Percentiles rank a stretch among this genome's conserved stretches.
Conservation (phyloP, 1,140 invertebrate genomes). For the Bathynomus jamesi region DNA sequence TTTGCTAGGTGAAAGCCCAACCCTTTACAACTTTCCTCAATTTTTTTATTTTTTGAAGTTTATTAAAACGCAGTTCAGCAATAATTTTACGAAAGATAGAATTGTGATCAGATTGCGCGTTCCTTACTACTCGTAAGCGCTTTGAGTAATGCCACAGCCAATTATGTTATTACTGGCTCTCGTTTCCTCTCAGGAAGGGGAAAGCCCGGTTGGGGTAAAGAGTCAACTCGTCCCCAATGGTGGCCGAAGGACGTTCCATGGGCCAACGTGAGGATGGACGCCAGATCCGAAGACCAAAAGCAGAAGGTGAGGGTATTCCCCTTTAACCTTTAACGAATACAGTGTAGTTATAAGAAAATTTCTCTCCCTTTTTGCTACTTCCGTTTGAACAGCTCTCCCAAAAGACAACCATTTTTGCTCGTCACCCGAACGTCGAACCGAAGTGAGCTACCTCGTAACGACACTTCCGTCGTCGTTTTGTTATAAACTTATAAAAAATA, state of each 20-base stretch:
- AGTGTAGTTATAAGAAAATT: neutral
- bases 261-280: conserved; percentile 97
- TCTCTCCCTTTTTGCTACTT: neutral
- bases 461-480: too few species aligned
- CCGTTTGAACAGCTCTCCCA: too few species aligned
- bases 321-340: too few species aligned
- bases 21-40: neutral
- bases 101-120: too few species aligned
- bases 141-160: too few species aligned
- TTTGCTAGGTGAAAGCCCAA: too few species aligned
- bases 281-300: conserved; percentile 89
- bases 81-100: neutral
- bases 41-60: neutral
- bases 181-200: conserved; percentile 59
- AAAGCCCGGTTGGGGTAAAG: conserved; percentile 94
- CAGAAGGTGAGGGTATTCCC: conserved; percentile 71
- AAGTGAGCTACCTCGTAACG: too few species aligned
- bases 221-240: conserved; percentile 89
- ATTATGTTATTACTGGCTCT: neutral
- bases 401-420: too few species aligned
- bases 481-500: too few species aligned
- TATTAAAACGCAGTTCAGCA: too few species aligned
- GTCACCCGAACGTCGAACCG: too few species aligned
- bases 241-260: conserved; percentile 95
- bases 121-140: too few species aligned